phyloP scores from a whole-genome alignment of 2,797 vertebrate species.

The Adrianichthys oophorus region DNA sequence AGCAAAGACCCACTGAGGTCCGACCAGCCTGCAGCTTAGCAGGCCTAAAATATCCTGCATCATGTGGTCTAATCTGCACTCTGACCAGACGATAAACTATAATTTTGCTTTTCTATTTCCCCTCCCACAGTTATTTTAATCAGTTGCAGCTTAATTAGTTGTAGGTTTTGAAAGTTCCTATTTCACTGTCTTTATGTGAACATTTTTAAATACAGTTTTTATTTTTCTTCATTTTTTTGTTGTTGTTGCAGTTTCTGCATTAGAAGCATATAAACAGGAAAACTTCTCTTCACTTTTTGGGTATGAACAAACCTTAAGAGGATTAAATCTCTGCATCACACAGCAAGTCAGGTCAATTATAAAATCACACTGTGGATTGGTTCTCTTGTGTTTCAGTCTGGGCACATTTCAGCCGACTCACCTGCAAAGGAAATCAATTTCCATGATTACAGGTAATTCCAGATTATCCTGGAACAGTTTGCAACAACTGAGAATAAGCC shows the following conservation, averaged over 20 bases:
- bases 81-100: background rate
- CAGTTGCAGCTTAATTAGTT: no score
- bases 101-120: background rate
- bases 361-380: constrained; percentile 61
- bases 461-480: constrained; percentile 64
- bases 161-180: no score
- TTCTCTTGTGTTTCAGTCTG: constrained; percentile 4
- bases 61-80: background rate
- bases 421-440: constrained; percentile 55
- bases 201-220: no score
- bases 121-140: background rate
- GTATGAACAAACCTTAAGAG: constrained; percentile 26
- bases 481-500: constrained; percentile 54
- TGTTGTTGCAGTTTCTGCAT: no score
- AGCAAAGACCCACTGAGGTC: constrained; percentile 21
- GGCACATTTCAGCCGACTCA: constrained; percentile 28
- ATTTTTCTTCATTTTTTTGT: no score
- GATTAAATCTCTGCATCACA: constrained; percentile 55
- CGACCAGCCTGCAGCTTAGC: constrained; percentile 14
- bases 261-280: no score
- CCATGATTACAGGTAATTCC: constrained; percentile 59
- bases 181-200: no score
- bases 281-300: constrained; percentile 12
- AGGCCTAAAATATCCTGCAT: constrained; percentile 3
- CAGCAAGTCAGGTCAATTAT: constrained; percentile 70